A percentile compares a stretch with the other conserved stretches of the same genome.
Evolutionary conservation across 64 coral and sea anemone species (phyloP).

Genomic region (Hydrozoanthus tunicans): DNA sequence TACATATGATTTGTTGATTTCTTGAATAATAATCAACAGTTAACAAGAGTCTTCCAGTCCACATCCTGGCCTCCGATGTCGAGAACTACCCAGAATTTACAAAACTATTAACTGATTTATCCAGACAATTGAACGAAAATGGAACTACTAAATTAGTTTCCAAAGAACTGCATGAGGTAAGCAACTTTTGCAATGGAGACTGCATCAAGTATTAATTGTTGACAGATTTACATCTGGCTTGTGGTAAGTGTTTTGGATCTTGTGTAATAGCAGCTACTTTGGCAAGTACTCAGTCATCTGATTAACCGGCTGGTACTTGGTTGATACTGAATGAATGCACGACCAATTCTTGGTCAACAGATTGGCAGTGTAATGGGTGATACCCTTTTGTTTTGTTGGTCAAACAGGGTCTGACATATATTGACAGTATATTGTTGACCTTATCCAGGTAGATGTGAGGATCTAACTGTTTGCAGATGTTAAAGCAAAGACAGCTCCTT

Average conservation of each 20-base stretch:
- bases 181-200: background rate
- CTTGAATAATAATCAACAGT: constrained; percentile 3
- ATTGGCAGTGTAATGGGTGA: too few species aligned
- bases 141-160: constrained; percentile 60
- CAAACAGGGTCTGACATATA: too few species aligned
- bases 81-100: constrained; percentile 91
- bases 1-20: background rate
- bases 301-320: too few species aligned
- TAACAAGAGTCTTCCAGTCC: constrained; percentile 61
- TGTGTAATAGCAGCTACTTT: too few species aligned
- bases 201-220: background rate
- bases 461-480: too few species aligned
- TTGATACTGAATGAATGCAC: too few species aligned
- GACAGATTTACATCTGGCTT: background rate
- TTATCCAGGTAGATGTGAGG: too few species aligned
- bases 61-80: constrained; percentile 68
- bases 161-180: constrained; percentile 72
- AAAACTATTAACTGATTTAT: constrained; percentile 71
- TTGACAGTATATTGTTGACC: too few species aligned
- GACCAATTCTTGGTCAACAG: too few species aligned
- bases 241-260: background rate
- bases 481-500: too few species aligned
- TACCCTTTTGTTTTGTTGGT: too few species aligned
- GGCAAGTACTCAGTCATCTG: too few species aligned
- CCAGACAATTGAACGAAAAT: constrained; percentile 73